Base-by-base conservation (phyloP, 1,140 invertebrate species). In the Trypoxylus dichotomus region DNA sequence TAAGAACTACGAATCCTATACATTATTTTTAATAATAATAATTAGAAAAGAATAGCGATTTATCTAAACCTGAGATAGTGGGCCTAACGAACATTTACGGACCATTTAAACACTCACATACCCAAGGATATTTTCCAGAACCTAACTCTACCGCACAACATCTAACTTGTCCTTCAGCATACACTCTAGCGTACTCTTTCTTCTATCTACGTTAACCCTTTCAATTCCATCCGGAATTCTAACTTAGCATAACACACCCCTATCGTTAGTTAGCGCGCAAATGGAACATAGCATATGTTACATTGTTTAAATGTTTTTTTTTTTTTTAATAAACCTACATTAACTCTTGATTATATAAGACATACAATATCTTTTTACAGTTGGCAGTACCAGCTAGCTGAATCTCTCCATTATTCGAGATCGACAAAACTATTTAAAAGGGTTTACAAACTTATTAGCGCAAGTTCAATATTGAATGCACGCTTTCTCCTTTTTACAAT, bases 371-470 rank as follows among this genome's bases (percentile, higher is more conserved):
- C 82, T 83, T 85, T 85, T 85, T 85, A 83, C 82, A 83, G 79
- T 84, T 85, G 84, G 84, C 84, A 85, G 84, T 85, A 83, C 84
- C 83, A 83, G 84, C 84, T 85, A 85, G 84, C 84, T 79, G 80
- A 85, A 83, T 82, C 83, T 81, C 79, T 79, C 75, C 74, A 47
- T 76, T 78, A 68, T 21, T 32, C 60, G 84, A 83, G 82, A 83
- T 84, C 82, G 78, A 79, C 81, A 83, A 79, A n/a, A 80, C 76
- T 80, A 80, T 68, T 27, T 68, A 68, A 68, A 78, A 78, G 72
- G 72, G 72, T 7, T 74, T 43, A 74, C 41, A 68, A 68, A 68
- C 27, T 29, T 68, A 29, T 68, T 68, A 10, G 19, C 47, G n/a
- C 47, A 54, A 15, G 47, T 19, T 54, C 47, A 54, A 54, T 54